Evolutionary conservation across 2,888 invertebrate species (phyloP).

Genomic region (Xestobium rufovillosum): DNA sequence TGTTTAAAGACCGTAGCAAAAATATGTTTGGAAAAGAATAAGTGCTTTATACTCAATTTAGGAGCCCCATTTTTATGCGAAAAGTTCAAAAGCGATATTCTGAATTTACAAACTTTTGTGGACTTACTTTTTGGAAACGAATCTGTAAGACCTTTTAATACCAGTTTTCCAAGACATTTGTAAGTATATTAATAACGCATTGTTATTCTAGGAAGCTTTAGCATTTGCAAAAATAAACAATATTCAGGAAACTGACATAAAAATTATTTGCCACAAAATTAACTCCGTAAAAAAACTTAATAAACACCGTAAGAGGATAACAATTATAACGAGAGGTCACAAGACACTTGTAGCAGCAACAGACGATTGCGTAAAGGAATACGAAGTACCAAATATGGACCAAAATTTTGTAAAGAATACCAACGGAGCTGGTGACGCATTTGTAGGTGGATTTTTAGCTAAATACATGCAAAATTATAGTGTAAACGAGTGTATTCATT

Average conservation of each 20-base stretch:
- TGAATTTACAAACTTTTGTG: slow-evolving; percentile 21
- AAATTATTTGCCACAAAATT: slow-evolving; percentile 8
- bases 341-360: slow-evolving; percentile 20
- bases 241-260: slow-evolving; percentile 5
- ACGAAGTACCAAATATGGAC: slow-evolving; percentile 17
- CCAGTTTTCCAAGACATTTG: no score
- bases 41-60: slow-evolving; percentile 27
- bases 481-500: slow-evolving; percentile 21
- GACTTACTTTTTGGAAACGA: slow-evolving; percentile 30
- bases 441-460: slow-evolving; percentile 29
- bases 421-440: slow-evolving; percentile 32
- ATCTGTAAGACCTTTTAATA: no score
- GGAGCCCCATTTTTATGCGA: slow-evolving; percentile 26
- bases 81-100: slow-evolving; percentile 22
- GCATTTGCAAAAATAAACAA: slow-evolving; percentile 20
- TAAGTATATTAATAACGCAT: slow-evolving; percentile 2
- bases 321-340: slow-evolving; percentile 26
- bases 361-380: slow-evolving; percentile 16
- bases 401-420: slow-evolving; percentile 24
- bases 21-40: slow-evolving; percentile 16
- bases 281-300: no score
- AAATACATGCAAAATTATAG: slow-evolving; percentile 17
- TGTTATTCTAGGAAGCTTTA: slow-evolving; percentile 25
- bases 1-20: slow-evolving; percentile 20
- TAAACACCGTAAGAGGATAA: slow-evolving; percentile 11